These are phyloP conservation scores for Papilio xuthus DNA, from an alignment of 1,140 invertebrate species.

Conservation along the genomic window DNA sequence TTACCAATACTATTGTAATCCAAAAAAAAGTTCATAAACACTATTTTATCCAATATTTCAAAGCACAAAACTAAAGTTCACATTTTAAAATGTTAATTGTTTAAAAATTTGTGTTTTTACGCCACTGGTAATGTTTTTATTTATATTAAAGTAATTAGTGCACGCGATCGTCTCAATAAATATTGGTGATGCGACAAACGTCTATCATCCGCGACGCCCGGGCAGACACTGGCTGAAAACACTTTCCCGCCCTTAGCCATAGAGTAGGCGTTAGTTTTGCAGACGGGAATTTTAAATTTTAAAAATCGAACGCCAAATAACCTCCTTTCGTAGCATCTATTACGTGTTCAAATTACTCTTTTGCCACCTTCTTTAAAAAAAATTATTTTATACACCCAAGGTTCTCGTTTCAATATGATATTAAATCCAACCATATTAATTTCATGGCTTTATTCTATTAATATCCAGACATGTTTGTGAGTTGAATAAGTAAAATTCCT, in stretches of 20 bases:
- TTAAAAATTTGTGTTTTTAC: background rate
- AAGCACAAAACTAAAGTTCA: background rate
- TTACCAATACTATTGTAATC: slow-evolving; percentile 5
- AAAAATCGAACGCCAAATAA: background rate
- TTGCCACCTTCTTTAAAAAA: too few species aligned
- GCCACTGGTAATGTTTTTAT: slow-evolving; percentile 21
- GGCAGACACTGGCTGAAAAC: slow-evolving; percentile 64
- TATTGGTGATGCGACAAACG: slow-evolving; percentile 55
- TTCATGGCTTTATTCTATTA: too few species aligned
- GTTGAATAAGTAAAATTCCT: too few species aligned
- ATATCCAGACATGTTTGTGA: too few species aligned
- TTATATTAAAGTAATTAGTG: slow-evolving; percentile 36
- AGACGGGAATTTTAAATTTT: slow-evolving; percentile 38
- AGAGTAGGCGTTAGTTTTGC: slow-evolving; percentile 47
- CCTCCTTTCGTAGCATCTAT: background rate
- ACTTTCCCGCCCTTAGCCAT: slow-evolving; percentile 65
- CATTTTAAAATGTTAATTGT: background rate
- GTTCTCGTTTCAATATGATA: too few species aligned
- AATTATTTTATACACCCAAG: too few species aligned
- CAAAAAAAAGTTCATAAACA: slow-evolving; percentile 4
- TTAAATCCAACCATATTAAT: too few species aligned
- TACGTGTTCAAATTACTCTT: too few species aligned
- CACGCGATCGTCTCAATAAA: slow-evolving; percentile 48
- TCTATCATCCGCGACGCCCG: slow-evolving; percentile 58
- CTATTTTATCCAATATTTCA: slow-evolving; percentile 1